Conservation (phyloP, 2,113 vertebrate genomes). For the Megalops atlanticus region DNA sequence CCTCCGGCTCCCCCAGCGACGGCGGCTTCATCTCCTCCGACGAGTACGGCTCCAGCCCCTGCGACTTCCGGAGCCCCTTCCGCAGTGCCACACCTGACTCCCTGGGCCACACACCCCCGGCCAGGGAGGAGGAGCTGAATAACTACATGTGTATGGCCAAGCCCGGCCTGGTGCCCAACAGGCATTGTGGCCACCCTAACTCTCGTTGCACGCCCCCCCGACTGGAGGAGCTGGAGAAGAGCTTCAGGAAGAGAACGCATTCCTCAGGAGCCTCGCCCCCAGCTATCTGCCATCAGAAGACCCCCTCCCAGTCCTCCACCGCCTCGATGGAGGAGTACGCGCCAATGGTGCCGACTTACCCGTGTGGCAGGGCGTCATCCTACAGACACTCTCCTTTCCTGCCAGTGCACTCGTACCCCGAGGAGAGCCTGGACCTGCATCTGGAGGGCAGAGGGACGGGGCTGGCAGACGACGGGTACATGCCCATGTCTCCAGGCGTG, state of each 20-base stretch:
- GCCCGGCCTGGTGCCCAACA: constrained; percentile 66
- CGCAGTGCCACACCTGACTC: constrained; percentile 82
- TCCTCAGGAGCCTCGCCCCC: constrained; percentile 78
- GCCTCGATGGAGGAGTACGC: constrained; percentile 82
- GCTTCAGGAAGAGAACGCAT: constrained; percentile 83
- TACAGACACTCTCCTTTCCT: constrained; percentile 78
- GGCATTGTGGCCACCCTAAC: constrained; percentile 60
- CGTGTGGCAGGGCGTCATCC: constrained; percentile 62
- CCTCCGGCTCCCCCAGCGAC: constrained; percentile 84
- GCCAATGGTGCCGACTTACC: constrained; percentile 75
- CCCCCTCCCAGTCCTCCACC: constrained; percentile 79
- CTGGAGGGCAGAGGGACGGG: constrained; percentile 53
- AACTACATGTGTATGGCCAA: constrained; percentile 84
- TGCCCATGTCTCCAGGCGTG: constrained; percentile 87
- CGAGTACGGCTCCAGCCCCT: constrained; percentile 84
- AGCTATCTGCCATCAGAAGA: constrained; percentile 80
- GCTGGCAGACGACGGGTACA: constrained; percentile 81
- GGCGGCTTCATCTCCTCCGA: constrained; percentile 87
- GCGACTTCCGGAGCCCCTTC: constrained; percentile 83
- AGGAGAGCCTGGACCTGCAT: constrained; percentile 75
- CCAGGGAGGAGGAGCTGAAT: constrained; percentile 76
- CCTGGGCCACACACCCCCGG: constrained; percentile 81
- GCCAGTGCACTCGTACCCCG: constrained; percentile 80
- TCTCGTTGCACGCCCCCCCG: constrained; percentile 57
- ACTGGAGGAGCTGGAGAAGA: constrained; percentile 77